Conservation (phyloP, 1,140 invertebrate genomes). For the Bombus confusus region DNA sequence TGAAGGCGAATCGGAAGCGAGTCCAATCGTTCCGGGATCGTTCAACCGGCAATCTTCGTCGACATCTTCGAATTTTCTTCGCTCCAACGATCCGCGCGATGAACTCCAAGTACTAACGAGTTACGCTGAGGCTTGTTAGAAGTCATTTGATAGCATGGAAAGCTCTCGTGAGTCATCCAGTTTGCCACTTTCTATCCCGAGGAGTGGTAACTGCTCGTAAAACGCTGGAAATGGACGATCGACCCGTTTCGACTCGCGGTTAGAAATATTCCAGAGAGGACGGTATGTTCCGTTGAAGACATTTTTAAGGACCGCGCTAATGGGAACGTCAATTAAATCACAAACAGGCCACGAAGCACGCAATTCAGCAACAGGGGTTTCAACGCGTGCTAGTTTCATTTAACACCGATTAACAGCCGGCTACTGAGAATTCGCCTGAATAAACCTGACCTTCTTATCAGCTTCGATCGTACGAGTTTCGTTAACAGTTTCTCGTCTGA, state of each 20-base stretch:
- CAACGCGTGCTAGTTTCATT: neutral
- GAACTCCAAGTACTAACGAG: neutral
- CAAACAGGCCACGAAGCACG: conserved; percentile 19
- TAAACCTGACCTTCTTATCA: conserved; percentile 32
- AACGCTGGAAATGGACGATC: neutral
- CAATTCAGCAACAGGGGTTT: neutral
- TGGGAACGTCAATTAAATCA: conserved; percentile 37
- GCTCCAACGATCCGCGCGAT: neutral
- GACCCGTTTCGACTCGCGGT: neutral
- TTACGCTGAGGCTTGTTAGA: neutral
- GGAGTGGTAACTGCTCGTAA: neutral
- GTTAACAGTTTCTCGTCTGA: neutral
- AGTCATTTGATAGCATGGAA: neutral
- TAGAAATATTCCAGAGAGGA: neutral
- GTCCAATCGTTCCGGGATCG: neutral
- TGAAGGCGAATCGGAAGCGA: neutral
- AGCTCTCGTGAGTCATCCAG: neutral
- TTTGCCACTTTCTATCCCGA: conserved; percentile 23
- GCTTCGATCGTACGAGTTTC: neutral
- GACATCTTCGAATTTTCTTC: neutral
- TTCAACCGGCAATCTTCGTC: neutral
- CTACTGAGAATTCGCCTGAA: neutral
- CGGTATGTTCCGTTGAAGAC: neutral
- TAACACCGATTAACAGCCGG: conserved; percentile 18
- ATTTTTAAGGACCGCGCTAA: conserved; percentile 17